These are phyloP conservation scores for Andricus quercusramuli DNA, from an alignment of 2,888 invertebrate genomes.

Conservation along the genomic window DNA sequence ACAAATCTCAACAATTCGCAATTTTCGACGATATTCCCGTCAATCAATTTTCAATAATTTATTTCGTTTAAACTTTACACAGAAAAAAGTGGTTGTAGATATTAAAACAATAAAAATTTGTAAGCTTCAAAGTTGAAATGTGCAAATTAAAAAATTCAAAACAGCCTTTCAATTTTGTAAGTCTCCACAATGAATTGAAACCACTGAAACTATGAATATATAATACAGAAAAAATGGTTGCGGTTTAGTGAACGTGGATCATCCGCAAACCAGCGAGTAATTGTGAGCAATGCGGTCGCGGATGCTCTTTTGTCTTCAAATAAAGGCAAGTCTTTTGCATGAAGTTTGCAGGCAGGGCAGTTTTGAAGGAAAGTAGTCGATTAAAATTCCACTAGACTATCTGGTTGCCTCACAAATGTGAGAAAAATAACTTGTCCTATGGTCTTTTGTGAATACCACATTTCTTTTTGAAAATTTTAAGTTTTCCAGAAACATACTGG, in stretches of 20 bases:
- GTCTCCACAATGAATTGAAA: neutral
- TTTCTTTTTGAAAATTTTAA: neutral
- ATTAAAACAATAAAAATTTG: too few relatives aligned
- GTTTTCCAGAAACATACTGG: neutral
- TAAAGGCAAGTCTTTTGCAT: constrained; percentile 35
- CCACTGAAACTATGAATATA: constrained; percentile 14
- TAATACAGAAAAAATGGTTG: constrained; percentile 17
- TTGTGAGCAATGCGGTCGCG: constrained; percentile 18
- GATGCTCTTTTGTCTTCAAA: constrained; percentile 30
- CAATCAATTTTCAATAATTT: too few relatives aligned
- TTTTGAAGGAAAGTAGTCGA: constrained; percentile 9
- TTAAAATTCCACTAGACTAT: constrained; percentile 33
- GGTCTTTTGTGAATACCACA: neutral
- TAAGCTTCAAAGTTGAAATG: too few relatives aligned
- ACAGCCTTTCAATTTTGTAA: too few relatives aligned
- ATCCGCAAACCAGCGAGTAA: constrained; percentile 22
- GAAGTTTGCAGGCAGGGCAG: constrained; percentile 6
- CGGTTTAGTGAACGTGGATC: constrained; percentile 31
- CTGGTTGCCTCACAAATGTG: neutral
- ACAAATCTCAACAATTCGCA: too few relatives aligned
- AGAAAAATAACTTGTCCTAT: constrained; percentile 10
- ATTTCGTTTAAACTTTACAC: too few relatives aligned
- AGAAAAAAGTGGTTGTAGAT: too few relatives aligned
- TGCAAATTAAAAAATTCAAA: too few relatives aligned
- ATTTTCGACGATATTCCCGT: too few relatives aligned